Conservation (phyloP, 2,888 invertebrate species). For the Sussaba pulchella region DNA sequence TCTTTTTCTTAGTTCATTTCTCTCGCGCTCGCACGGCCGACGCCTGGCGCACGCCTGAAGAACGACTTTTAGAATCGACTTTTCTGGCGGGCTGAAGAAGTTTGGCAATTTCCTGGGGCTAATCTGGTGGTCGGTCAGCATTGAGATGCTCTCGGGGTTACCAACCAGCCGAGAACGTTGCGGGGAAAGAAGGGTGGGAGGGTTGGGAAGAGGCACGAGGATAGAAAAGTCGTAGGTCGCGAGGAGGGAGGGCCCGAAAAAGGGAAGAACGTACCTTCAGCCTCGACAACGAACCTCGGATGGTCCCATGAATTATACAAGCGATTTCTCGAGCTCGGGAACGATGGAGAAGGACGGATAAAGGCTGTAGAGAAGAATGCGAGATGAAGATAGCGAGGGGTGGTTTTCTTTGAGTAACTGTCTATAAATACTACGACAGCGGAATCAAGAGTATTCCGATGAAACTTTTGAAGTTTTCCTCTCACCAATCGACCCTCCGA, state of each 20-base stretch:
- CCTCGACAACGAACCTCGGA: slow-evolving; percentile 78
- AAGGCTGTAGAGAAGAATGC: slow-evolving; percentile 67
- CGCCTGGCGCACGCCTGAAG: slow-evolving; percentile 75
- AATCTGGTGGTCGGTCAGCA: slow-evolving; percentile 84
- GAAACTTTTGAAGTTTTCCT: neutral
- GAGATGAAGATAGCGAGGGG: slow-evolving; percentile 17
- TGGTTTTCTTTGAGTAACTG: slow-evolving; percentile 59
- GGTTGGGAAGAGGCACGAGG: slow-evolving; percentile 21
- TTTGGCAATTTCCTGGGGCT: slow-evolving; percentile 84
- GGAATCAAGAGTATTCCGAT: slow-evolving; percentile 25
- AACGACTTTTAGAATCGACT: slow-evolving; percentile 82
- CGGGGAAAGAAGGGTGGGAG: slow-evolving; percentile 39
- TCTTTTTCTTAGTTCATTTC: slow-evolving; percentile 18
- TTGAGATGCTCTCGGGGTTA: slow-evolving; percentile 81
- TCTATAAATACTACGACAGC: slow-evolving; percentile 41
- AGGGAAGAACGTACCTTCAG: slow-evolving; percentile 66
- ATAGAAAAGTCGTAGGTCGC: slow-evolving; percentile 36
- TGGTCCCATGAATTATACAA: slow-evolving; percentile 84
- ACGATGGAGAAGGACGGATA: slow-evolving; percentile 66
- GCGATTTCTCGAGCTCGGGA: slow-evolving; percentile 72
- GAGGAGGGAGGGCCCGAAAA: slow-evolving; percentile 57
- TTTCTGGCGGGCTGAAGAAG: slow-evolving; percentile 80
- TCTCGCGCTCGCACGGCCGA: slow-evolving; percentile 15
- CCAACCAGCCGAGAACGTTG: slow-evolving; percentile 67
- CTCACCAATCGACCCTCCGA: slow-evolving; percentile 15